Percentiles rank a stretch among this genome's conserved stretches.
Conservation (phyloP, 2,797 vertebrate species). For the Cirrhinus mrigala region DNA sequence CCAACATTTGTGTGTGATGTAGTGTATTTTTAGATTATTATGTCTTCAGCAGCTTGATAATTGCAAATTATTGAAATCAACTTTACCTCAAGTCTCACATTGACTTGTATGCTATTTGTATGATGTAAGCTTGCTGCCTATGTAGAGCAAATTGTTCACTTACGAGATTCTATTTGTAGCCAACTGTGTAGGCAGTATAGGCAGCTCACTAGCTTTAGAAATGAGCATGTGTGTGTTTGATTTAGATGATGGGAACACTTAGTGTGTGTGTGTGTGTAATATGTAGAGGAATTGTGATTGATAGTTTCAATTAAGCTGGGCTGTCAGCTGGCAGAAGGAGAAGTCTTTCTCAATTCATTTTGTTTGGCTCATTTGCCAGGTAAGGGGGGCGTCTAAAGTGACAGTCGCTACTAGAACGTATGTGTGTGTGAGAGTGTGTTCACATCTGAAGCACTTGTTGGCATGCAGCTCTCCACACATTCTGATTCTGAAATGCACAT, state of each 20-base stretch:
- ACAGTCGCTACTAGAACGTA: neutral
- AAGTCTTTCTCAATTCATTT: conserved; percentile 63
- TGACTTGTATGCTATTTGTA: neutral
- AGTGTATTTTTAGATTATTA: neutral
- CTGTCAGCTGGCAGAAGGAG: conserved; percentile 61
- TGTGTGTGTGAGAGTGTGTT: conserved; percentile 27
- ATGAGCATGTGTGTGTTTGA: conserved; percentile 29
- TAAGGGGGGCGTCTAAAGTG: conserved; percentile 8
- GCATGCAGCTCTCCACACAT: conserved; percentile 15
- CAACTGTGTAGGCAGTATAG: neutral
- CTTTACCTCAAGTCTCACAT: neutral
- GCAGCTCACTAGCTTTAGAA: neutral
- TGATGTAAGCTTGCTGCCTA: neutral
- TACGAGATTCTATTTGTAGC: neutral
- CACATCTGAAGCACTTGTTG: conserved; percentile 30
- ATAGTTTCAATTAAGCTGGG: conserved; percentile 63
- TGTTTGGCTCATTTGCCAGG: conserved; percentile 59
- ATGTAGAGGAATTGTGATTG: conserved; percentile 57
- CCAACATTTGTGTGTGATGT: neutral
- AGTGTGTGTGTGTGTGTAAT: conserved; percentile 44
- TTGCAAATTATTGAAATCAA: neutral
- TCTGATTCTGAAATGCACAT: conserved; percentile 23
- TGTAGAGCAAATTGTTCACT: neutral
- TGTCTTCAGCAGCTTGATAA: neutral
- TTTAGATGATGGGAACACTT: conserved; percentile 51